phyloP scores from a whole-genome alignment of 35 echinoderm and acorn worm genomes.

The Lytechinus pictus region DNA sequence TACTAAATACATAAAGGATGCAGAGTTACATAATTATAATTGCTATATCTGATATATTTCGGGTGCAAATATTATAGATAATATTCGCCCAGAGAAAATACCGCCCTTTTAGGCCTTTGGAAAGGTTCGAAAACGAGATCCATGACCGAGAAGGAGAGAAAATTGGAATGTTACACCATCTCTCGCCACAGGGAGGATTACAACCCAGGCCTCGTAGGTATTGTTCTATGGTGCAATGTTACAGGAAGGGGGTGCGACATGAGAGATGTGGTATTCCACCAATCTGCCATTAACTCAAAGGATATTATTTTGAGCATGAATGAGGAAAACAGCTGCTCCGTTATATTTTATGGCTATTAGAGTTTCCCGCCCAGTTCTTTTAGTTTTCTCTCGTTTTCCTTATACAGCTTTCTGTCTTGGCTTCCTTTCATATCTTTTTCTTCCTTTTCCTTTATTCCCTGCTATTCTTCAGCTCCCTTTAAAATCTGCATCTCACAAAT shows the following conservation, averaged over 20 bases:
- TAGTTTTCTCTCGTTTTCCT: neutral
- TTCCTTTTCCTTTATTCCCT: too few species aligned
- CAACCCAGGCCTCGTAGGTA: neutral
- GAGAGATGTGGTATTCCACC: neutral
- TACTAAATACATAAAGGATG: too few species aligned
- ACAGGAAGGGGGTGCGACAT: neutral
- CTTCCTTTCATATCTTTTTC: too few species aligned
- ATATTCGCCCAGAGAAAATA: too few species aligned
- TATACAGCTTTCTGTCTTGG: neutral
- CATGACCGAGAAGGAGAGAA: too few species aligned
- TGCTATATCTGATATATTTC: too few species aligned
- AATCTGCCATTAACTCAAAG: neutral
- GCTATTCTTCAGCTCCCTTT: too few species aligned
- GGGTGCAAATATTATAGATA: too few species aligned
- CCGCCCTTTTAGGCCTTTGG: too few species aligned
- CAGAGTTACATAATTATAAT: too few species aligned
- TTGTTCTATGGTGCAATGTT: neutral
- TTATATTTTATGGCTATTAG: neutral
- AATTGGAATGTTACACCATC: neutral
- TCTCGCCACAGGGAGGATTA: neutral
- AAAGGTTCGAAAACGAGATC: too few species aligned
- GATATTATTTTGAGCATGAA: neutral
- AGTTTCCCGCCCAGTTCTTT: neutral
- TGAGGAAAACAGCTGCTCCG: neutral
- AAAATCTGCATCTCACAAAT: too few species aligned